Evolutionary conservation across 1,140 invertebrate genomes (phyloP), one percentile per base, ranked within the genome.

Genomic region (Nephila pilipes): DNA sequence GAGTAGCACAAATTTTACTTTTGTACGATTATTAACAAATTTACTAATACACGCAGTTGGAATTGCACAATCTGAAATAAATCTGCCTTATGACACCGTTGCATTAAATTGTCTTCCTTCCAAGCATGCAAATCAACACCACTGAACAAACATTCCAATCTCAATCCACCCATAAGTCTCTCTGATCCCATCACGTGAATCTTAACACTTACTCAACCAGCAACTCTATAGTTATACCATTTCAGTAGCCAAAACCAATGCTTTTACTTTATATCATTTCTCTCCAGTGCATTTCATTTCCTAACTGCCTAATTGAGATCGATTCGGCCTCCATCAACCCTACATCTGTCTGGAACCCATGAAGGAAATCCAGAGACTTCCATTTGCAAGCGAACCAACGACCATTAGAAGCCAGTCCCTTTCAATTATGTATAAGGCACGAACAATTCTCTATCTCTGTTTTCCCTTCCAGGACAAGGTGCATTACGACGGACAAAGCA

Each of bases 381-480:
- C 38, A 81, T 81, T 81, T 81, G 63, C 25, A 65, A 65, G 63
- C n/a, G 25, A n/a, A 46, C 38, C 38, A 46, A 18, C 58, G 25
- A n/a, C 81, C 81, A 83, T 83, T 83, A 55, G 81, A 25, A 83
- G 46, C 38, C 81, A 83, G 46, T 83, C 81, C 80, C 81, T 83
- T 83, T 83, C 81, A 83, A 83, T 83, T 83, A 83, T 83, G 81
- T 57, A 83, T 57, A 32, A 83, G 81, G 54, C 69, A 75, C 16
- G 69, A 75, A 75, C 69, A 75, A 75, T 75, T 75, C 69, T 29
- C 69, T 29, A 75, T 75, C 69, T 75, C 69, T 75, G 69, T 75
- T 75, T 75, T 36, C 69, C 69, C 29, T 75, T 75, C 69, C 25
- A 18, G 69, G 32, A 75, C 69, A 75, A 75, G 69, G 69, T 75